These are phyloP conservation scores for Epinotia bilunana DNA, from an alignment of 2,888 invertebrate species.

Conservation along the genomic window DNA sequence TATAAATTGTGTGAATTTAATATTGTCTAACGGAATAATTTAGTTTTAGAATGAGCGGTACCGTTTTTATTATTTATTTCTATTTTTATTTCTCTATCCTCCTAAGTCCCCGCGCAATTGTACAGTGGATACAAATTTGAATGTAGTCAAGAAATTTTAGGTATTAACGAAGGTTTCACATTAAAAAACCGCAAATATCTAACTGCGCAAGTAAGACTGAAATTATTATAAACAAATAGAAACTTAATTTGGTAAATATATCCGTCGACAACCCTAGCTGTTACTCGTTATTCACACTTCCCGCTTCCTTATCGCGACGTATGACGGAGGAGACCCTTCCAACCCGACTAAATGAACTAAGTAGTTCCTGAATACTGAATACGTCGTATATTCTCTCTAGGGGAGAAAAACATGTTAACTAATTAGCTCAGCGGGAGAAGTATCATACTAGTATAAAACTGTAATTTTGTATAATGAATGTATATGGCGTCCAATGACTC, in stretches of 20 bases:
- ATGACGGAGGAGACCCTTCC: slow-evolving; percentile 12
- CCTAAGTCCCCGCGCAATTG: no score
- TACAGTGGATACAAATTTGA: no score
- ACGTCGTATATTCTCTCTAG: background rate
- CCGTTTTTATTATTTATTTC: no score
- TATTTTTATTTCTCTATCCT: no score
- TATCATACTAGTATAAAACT: background rate
- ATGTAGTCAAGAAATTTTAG: no score
- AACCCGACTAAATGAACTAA: slow-evolving; percentile 9
- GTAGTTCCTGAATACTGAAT: slow-evolving; percentile 5
- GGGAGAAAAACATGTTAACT: slow-evolving; percentile 8
- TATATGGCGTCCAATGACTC: background rate
- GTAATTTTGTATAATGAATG: background rate
- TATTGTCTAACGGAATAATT: no score
- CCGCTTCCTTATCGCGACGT: slow-evolving; percentile 34
- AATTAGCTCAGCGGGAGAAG: background rate
- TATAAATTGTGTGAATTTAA: no score
- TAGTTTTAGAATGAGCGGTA: no score
- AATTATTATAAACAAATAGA: no score
- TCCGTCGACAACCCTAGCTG: slow-evolving; percentile 27
- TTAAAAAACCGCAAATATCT: no score
- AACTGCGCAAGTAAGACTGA: no score
- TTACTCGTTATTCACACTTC: slow-evolving; percentile 37
- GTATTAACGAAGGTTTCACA: no score
- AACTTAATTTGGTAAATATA: background rate